These are phyloP conservation scores for Rhombomys opimus DNA, from an alignment of 2,113 vertebrate genomes.

Conservation along the genomic window DNA sequence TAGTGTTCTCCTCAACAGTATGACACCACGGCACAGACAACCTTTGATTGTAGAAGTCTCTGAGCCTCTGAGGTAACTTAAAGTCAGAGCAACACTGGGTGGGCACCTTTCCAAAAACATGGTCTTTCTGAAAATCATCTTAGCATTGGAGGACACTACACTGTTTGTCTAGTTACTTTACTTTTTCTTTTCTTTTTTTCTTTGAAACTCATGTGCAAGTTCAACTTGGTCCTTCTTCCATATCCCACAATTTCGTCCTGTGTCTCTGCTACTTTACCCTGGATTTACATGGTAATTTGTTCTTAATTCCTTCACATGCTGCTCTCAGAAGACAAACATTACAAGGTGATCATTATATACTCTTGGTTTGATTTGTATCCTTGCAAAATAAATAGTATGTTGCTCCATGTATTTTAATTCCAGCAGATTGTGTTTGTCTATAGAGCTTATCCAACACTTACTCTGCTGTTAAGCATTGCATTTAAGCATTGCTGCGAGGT, in stretches of 20 bases:
- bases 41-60: neutral
- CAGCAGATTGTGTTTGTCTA: neutral
- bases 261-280: neutral
- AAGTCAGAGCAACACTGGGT: neutral
- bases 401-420: conserved; percentile 25
- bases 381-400: conserved; percentile 11
- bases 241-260: neutral
- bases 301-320: neutral
- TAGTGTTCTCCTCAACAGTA: neutral
- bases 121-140: neutral
- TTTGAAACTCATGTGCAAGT: neutral
- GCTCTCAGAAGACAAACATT: neutral
- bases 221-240: neutral
- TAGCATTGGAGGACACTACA: neutral
- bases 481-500: neutral
- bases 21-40: neutral
- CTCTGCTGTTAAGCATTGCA: neutral
- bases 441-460: neutral
- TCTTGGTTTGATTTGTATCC: neutral
- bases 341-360: neutral
- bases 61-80: neutral
- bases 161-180: neutral
- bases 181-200: neutral
- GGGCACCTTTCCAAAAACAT: neutral
- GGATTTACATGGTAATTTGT: neutral